Conservation (phyloP, 1,140 invertebrate species). For the Sycobia sp. region DNA sequence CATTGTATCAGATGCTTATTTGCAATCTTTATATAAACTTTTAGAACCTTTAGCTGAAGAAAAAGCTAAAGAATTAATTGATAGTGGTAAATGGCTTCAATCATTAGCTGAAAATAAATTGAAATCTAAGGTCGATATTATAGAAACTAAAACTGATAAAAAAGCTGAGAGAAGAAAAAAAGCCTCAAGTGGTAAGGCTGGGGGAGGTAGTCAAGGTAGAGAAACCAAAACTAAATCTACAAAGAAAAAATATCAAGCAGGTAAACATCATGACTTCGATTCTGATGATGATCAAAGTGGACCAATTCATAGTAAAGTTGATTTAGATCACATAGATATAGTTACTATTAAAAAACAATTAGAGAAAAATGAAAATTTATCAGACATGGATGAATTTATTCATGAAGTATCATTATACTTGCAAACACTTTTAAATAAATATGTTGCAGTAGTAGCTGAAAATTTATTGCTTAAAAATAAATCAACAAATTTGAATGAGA, state of each 20-base stretch:
- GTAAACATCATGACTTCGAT: conserved; percentile 65
- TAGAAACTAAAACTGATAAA: conserved; percentile 72
- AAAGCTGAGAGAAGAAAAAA: conserved; percentile 89
- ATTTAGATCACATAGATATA: conserved; percentile 70
- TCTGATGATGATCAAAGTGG: conserved; percentile 64
- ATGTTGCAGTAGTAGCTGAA: conserved; percentile 69
- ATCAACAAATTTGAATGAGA: conserved; percentile 55
- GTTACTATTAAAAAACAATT: conserved; percentile 75
- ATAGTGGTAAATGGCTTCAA: conserved; percentile 67
- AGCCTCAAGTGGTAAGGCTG: conserved; percentile 81
- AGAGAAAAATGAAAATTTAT: conserved; percentile 67
- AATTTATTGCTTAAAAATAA: conserved; percentile 61
- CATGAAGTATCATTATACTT: conserved; percentile 67
- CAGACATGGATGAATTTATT: conserved; percentile 69
- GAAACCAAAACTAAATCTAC: conserved; percentile 95
- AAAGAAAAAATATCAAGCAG: conserved; percentile 74
- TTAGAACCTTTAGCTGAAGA: conserved; percentile 73
- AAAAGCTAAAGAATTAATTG: conserved; percentile 75
- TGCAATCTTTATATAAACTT: conserved; percentile 72
- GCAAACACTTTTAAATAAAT: conserved; percentile 64
- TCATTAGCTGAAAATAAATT: conserved; percentile 53
- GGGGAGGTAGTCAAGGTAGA: conserved; percentile 88
- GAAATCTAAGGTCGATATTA: conserved; percentile 54
- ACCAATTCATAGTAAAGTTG: conserved; percentile 46
- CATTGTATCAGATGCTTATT: conserved; percentile 61